Evolutionary conservation across 2,113 vertebrate species (phyloP).

Genomic region (Panthera leo): DNA sequence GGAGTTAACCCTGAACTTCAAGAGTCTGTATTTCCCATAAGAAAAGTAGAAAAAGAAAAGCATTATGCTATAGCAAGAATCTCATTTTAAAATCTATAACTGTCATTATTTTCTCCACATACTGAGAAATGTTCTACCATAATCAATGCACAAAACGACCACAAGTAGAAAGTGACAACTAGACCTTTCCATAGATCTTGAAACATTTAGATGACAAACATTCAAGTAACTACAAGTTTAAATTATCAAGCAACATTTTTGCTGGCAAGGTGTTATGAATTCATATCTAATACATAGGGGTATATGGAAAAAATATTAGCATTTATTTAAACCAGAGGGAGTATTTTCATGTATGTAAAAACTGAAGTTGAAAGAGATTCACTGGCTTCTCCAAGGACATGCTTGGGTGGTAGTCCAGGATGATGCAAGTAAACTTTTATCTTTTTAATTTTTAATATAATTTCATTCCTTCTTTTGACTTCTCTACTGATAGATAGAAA

Average conservation of each 20-base stretch:
- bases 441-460: constrained; percentile 23
- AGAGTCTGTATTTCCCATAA: neutral
- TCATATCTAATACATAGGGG: neutral
- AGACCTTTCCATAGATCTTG: neutral
- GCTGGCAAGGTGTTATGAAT: neutral
- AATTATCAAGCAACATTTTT: constrained; percentile 43
- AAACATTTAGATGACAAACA: constrained; percentile 2
- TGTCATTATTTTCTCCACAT: constrained; percentile 11
- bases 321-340: neutral
- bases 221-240: neutral
- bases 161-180: neutral
- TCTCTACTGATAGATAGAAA: neutral
- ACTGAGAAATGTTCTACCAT: neutral
- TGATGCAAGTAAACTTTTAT: neutral
- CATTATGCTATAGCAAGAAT: neutral
- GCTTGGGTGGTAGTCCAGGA: neutral
- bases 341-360: neutral
- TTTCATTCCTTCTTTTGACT: neutral
- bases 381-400: neutral
- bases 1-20: neutral
- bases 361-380: neutral
- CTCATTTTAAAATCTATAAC: constrained; percentile 21
- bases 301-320: neutral
- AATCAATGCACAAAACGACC: neutral
- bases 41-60: neutral